Base-by-base conservation (phyloP, 2,888 invertebrate genomes). In the Sclerodermus sp. region DNA sequence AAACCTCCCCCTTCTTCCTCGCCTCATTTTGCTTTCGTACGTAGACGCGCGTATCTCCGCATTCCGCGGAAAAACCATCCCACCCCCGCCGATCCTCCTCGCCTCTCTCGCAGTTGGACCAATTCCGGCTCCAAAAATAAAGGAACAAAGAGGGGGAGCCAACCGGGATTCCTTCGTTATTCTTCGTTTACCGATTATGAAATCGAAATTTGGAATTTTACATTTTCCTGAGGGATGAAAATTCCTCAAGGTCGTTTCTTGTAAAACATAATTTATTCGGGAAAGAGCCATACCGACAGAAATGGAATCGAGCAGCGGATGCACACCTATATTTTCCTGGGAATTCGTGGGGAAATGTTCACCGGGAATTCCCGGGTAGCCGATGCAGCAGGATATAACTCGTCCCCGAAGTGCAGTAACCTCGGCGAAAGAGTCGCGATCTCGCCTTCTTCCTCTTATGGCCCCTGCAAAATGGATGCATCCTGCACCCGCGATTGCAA, bases 371-470 rank as follows among this genome's bases (percentile, higher is more conserved):
- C 57, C 58, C 59, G 58, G 58, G 52, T 60, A 57, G 60, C 56
- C 58, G 59, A 57, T 62, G 62, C 65, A 62, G 49, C 23, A 62
- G 64, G 68, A 68, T 23, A 23, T 74, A 74, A 75, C 70, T 71
- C 64, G 70, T 75, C 74, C 74, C 75, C 51, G 57, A 73, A 73
- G 75, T 74, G 72, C 71, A 72, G 71, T 76, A 74, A 73, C 73
- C 70, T 68, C 68, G 58, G 68, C 64, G 55, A 52, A 68, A 62
- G 62, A 70, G 65, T 63, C 54, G 58, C 59, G 44, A 57, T 55
- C 52, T 53, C 8, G 8, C 59, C 58, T 49, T 58, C 50, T 51
- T 57, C n/a, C 48, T 66, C 72, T 72, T 70, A 71, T 69, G 74
- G 71, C 62, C 72, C 70, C 69, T 74, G 68, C 67, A 75, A 74